Percentiles rank a stretch among this genome's conserved stretches.
Conservation (phyloP, 2,888 invertebrate genomes). For the Meteorus colon region DNA sequence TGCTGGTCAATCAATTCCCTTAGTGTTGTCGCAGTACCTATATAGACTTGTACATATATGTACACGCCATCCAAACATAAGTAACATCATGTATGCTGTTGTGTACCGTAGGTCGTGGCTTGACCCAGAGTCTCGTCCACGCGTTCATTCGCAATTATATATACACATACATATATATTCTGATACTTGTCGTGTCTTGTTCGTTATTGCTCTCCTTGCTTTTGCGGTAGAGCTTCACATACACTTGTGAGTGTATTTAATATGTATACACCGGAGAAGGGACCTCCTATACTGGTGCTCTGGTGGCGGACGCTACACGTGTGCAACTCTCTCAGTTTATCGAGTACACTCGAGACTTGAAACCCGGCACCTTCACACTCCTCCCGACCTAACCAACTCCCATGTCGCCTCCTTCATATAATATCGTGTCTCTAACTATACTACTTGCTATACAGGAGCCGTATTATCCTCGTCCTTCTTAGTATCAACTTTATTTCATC, state of each 20-base stretch:
- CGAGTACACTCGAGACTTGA: slow-evolving; percentile 34
- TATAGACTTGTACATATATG: not conserved
- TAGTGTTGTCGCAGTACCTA: slow-evolving; percentile 22
- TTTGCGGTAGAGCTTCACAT: slow-evolving; percentile 6
- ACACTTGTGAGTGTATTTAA: not conserved
- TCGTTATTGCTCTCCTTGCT: slow-evolving; percentile 9
- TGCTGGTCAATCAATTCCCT: slow-evolving; percentile 10
- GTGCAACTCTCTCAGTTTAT: slow-evolving; percentile 30
- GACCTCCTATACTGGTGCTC: not conserved
- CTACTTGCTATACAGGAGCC: not conserved
- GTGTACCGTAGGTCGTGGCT: slow-evolving; percentile 64
- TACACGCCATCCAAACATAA: slow-evolving; percentile 48
- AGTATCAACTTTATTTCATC: not conserved
- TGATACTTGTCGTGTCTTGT: not conserved
- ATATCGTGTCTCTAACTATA: slow-evolving; percentile 25
- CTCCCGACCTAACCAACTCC: slow-evolving; percentile 9
- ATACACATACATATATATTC: not conserved
- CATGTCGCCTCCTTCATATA: slow-evolving; percentile 18
- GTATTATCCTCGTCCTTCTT: not conserved
- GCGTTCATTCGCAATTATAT: slow-evolving; percentile 28
- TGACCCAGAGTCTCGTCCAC: slow-evolving; percentile 64
- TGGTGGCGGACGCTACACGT: slow-evolving; percentile 20
- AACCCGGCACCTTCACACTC: slow-evolving; percentile 31
- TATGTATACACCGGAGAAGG: not conserved
- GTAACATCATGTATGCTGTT: slow-evolving; percentile 44